Percentiles rank a stretch among this genome's conserved stretches.
Conservation (phyloP, 2,888 invertebrate species). For the Eumerus sabulonum region DNA sequence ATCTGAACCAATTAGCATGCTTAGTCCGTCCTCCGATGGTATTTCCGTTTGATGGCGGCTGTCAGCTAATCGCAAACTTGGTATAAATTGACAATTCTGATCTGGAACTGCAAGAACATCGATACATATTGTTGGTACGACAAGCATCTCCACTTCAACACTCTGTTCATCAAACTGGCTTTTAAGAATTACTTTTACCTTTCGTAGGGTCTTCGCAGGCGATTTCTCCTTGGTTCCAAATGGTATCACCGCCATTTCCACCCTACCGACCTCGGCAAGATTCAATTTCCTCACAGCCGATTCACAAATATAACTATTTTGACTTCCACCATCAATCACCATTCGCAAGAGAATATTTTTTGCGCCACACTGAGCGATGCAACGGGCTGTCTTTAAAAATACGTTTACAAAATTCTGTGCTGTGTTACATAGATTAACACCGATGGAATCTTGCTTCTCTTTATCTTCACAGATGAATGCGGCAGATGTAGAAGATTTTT, state of each 20-base stretch:
- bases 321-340: conserved; percentile 11
- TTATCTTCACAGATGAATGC: too few species aligned
- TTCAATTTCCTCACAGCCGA: background rate
- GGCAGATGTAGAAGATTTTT: too few species aligned
- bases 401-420: too few species aligned
- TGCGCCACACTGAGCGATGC: background rate
- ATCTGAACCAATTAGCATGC: background rate
- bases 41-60: background rate
- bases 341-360: conserved; percentile 2
- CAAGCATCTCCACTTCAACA: conserved; percentile 4
- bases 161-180: background rate
- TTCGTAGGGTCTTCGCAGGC: background rate
- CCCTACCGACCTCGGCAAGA: background rate
- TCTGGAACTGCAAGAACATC: conserved; percentile 25
- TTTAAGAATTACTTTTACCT: background rate
- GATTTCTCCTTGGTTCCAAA: background rate
- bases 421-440: too few species aligned
- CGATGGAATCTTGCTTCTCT: too few species aligned
- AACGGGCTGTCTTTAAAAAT: too few species aligned
- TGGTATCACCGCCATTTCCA: conserved; percentile 7
- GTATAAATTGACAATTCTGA: background rate
- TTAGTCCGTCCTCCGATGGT: background rate
- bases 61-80: background rate
- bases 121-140: conserved; percentile 31
- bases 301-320: conserved; percentile 6